Evolutionary conservation across 1,140 invertebrate genomes (phyloP).

Genomic region (Palaemon carinicauda): DNA sequence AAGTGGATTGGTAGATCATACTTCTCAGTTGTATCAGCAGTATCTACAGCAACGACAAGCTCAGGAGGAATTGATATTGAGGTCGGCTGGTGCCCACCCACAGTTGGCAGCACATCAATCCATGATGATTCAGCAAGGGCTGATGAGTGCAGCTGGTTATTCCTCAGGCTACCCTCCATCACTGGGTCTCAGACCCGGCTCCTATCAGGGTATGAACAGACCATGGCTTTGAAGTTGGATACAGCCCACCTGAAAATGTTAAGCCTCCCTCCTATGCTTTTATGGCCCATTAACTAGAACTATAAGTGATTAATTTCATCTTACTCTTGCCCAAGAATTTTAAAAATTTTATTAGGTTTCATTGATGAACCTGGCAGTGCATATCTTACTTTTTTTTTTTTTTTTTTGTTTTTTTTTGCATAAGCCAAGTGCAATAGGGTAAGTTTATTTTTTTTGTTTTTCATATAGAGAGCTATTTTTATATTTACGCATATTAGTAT

Average conservation of each 20-base stretch:
- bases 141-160: conserved; percentile 69
- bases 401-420: no score
- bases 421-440: conserved; percentile 51
- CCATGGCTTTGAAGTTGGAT: conserved; percentile 62
- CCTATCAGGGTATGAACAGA: conserved; percentile 73
- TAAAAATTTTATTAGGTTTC: conserved; percentile 23
- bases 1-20: conserved; percentile 66
- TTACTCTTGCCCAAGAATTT: conserved; percentile 15
- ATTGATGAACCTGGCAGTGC: conserved; percentile 10
- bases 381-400: no score
- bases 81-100: conserved; percentile 60
- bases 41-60: conserved; percentile 70
- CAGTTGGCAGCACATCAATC: conserved; percentile 64
- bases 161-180: conserved; percentile 70
- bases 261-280: conserved; percentile 16
- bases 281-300: conserved; percentile 11
- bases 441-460: conserved; percentile 44
- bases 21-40: conserved; percentile 73
- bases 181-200: conserved; percentile 72
- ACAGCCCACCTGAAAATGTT: conserved; percentile 32
- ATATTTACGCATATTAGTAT: conserved; percentile 54
- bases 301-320: conserved; percentile 34
- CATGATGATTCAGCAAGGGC: conserved; percentile 68
- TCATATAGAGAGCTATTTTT: conserved; percentile 49
- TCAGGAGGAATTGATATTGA: conserved; percentile 69